These are phyloP conservation scores for Lomographa bimaculata DNA, from an alignment of 2,888 invertebrate genomes.

Conservation along the genomic window DNA sequence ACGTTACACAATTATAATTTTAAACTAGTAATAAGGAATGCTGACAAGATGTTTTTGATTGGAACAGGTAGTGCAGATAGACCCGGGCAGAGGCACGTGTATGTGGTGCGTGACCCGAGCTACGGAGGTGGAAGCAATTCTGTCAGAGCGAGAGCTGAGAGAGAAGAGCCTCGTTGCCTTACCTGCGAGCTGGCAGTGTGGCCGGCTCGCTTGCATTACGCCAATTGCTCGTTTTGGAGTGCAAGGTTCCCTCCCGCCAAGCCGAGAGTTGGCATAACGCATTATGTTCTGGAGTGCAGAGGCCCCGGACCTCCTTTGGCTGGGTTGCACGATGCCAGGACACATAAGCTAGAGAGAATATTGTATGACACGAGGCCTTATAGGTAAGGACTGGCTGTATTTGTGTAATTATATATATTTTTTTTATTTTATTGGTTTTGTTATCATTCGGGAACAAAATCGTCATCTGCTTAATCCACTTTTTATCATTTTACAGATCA, in stretches of 20 bases:
- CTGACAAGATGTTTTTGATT: constrained; percentile 26
- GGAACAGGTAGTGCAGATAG: constrained; percentile 90
- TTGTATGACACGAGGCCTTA: constrained; percentile 90
- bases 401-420: too few relatives aligned
- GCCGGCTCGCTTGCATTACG: constrained; percentile 91
- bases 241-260: constrained; percentile 87
- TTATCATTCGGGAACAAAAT: too few relatives aligned
- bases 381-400: too few relatives aligned
- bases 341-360: constrained; percentile 90
- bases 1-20: too few relatives aligned
- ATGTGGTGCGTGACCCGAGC: constrained; percentile 91
- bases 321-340: constrained; percentile 89
- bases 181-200: constrained; percentile 93
- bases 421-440: too few relatives aligned
- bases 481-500: constrained; percentile 63
- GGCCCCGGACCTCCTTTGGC: constrained; percentile 96
- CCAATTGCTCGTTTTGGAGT: constrained; percentile 94
- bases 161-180: constrained; percentile 91
- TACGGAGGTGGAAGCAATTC: constrained; percentile 83
- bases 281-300: constrained; percentile 93
- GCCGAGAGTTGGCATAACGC: constrained; percentile 72
- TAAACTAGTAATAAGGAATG: too few relatives aligned
- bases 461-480: not conserved
- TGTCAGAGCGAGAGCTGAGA: constrained; percentile 73
- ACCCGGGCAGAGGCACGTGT: constrained; percentile 94